Percentiles rank a stretch among this genome's conserved stretches.
phyloP scores from a whole-genome alignment of 2,888 invertebrate species.

The Aromia moschata region DNA sequence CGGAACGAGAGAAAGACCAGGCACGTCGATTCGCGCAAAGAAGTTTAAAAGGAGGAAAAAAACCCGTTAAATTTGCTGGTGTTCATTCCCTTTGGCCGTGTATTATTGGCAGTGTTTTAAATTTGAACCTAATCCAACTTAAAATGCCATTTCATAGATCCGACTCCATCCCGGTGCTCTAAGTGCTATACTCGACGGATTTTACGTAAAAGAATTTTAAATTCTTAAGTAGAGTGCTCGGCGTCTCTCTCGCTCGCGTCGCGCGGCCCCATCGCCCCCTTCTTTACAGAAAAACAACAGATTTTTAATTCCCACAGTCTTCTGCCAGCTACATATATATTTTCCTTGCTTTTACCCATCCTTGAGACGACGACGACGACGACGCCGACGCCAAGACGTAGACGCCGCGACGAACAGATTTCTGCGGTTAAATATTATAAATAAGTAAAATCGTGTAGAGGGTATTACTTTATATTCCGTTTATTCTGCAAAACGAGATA shows the following conservation, averaged over 20 bases:
- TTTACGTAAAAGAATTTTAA: conserved; percentile 65
- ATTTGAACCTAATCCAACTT: conserved; percentile 66
- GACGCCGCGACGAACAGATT: background rate
- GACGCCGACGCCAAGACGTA: conserved; percentile 4
- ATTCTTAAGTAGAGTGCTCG: conserved; percentile 60
- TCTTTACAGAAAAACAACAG: conserved; percentile 62
- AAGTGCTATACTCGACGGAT: conserved; percentile 63
- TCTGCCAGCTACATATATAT: conserved; percentile 62
- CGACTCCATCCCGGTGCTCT: conserved; percentile 57
- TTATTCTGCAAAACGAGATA: too few relatives aligned
- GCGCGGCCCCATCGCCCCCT: conserved; percentile 36
- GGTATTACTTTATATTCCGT: too few relatives aligned
- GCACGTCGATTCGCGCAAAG: conserved; percentile 47
- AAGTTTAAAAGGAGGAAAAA: conserved; percentile 45
- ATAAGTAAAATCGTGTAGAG: background rate
- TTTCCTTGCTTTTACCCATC: conserved; percentile 59
- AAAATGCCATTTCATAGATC: conserved; percentile 66
- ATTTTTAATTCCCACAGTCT: conserved; percentile 65
- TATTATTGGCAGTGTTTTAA: conserved; percentile 64
- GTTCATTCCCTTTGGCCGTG: conserved; percentile 58
- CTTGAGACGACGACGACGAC: too few relatives aligned
- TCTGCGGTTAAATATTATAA: background rate
- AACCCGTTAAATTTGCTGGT: conserved; percentile 52
- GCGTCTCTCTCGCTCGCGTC: conserved; percentile 38
- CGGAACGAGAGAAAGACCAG: conserved; percentile 42